Conservation (phyloP, 1,140 invertebrate species). For the Drosophila dunni region DNA sequence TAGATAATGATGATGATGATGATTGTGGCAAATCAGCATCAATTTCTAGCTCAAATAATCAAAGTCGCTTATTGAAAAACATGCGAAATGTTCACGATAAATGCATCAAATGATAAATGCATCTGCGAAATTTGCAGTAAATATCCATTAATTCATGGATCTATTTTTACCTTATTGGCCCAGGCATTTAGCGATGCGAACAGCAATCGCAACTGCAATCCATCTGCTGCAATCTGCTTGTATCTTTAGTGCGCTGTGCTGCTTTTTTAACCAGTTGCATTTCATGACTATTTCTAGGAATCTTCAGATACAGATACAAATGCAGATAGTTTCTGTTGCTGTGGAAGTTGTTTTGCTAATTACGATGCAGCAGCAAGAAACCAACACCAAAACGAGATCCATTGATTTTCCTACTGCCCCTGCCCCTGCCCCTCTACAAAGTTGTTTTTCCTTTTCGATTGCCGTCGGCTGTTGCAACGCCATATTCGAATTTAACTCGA, state of each 20-base stretch:
- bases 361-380: slow-evolving; percentile 41
- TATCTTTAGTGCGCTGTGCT: slow-evolving; percentile 9
- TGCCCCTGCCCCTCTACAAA: slow-evolving; percentile 14
- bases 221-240: slow-evolving; percentile 34
- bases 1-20: too few relatives aligned
- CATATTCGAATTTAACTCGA: slow-evolving; percentile 33
- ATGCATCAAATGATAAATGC: slow-evolving; percentile 32
- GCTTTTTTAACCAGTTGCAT: slow-evolving; percentile 30
- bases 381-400: slow-evolving; percentile 34
- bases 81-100: slow-evolving; percentile 35
- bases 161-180: slow-evolving; percentile 45
- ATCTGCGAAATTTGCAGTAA: slow-evolving; percentile 32
- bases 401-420: slow-evolving; percentile 47
- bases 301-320: slow-evolving; percentile 10
- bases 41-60: slow-evolving; percentile 23
- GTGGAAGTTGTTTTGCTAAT: slow-evolving; percentile 45
- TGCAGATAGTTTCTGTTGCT: slow-evolving; percentile 14
- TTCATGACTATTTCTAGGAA: slow-evolving; percentile 59
- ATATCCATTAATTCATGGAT: slow-evolving; percentile 41
- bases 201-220: neutral
- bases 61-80: slow-evolving; percentile 45
- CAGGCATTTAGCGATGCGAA: neutral
- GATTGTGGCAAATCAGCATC: neutral
- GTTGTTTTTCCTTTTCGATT: slow-evolving; percentile 39
- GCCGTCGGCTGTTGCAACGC: slow-evolving; percentile 13